These are phyloP conservation scores for Petrocephalus zakoni DNA, from an alignment of 2,113 vertebrate species.

Conservation along the genomic window DNA sequence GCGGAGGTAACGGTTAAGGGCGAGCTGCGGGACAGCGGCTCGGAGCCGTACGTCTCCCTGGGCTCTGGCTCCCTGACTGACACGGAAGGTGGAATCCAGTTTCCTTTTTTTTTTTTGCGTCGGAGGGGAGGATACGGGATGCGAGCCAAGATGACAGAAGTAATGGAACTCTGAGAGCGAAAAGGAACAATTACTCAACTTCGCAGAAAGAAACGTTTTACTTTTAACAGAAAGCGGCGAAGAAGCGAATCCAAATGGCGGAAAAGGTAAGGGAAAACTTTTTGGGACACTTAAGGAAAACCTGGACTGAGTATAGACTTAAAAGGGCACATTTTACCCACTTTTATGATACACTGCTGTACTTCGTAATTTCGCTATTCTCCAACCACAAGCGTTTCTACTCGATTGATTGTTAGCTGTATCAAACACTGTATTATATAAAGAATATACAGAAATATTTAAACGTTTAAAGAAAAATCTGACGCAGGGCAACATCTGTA, in stretches of 20 bases:
- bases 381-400: not conserved
- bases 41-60: not conserved
- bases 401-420: not conserved
- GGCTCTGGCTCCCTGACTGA: constrained; percentile 28
- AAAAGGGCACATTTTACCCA: not conserved
- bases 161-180: constrained; percentile 39
- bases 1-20: constrained; percentile 18
- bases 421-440: not conserved
- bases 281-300: not conserved
- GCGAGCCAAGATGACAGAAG: constrained; percentile 54
- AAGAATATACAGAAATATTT: not conserved
- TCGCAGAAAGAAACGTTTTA: constrained; percentile 36
- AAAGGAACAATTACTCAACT: constrained; percentile 38
- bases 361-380: not conserved
- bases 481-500: not conserved
- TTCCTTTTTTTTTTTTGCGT: constrained; percentile 29
- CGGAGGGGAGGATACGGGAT: constrained; percentile 57
- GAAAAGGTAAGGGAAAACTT: constrained; percentile 46
- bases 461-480: not conserved
- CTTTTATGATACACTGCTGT: not conserved
- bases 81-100: constrained; percentile 41
- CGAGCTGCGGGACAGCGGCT: constrained; percentile 26
- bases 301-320: not conserved
- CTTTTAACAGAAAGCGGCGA: constrained; percentile 20
- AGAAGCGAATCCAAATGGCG: constrained; percentile 46